Evolutionary conservation across 2,797 vertebrate genomes (phyloP).

Genomic region (Acanthurus lineatus): DNA sequence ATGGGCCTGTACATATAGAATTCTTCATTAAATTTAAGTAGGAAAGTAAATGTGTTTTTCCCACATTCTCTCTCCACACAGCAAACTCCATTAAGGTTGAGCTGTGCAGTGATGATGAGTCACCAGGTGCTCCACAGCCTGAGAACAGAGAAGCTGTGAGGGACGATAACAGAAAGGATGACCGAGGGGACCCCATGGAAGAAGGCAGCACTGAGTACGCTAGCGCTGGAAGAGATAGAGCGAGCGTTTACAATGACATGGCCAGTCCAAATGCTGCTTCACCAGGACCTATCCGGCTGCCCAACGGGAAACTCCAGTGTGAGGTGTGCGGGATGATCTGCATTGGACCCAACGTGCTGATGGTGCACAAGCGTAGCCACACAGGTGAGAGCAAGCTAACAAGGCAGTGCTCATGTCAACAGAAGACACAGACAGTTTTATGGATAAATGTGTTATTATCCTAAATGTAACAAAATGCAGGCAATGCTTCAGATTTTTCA

Average conservation of each 20-base stretch:
- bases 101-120: conserved; percentile 95
- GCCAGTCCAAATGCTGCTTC: conserved; percentile 89
- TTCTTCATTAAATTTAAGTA: not conserved
- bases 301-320: conserved; percentile 96
- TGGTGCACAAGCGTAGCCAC: conserved; percentile 98
- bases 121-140: conserved; percentile 85
- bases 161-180: conserved; percentile 86
- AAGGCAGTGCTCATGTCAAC: not conserved
- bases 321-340: conserved; percentile 97
- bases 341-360: conserved; percentile 96
- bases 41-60: conserved; percentile 22
- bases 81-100: conserved; percentile 97
- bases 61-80: conserved; percentile 60
- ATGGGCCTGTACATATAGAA: not conserved
- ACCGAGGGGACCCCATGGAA: conserved; percentile 85
- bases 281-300: conserved; percentile 92
- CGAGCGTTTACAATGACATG: conserved; percentile 88
- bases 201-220: conserved; percentile 83
- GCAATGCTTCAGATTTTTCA: not conserved
- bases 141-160: conserved; percentile 88
- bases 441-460: not conserved
- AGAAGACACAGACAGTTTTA: not conserved
- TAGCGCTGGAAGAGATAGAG: conserved; percentile 83
- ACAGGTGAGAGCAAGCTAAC: conserved; percentile 86
- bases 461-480: not conserved